A percentile compares a stretch with the other conserved stretches of the same genome.
Evolutionary conservation across 2,113 vertebrate species (phyloP).

Genomic region (Passerina amoena): DNA sequence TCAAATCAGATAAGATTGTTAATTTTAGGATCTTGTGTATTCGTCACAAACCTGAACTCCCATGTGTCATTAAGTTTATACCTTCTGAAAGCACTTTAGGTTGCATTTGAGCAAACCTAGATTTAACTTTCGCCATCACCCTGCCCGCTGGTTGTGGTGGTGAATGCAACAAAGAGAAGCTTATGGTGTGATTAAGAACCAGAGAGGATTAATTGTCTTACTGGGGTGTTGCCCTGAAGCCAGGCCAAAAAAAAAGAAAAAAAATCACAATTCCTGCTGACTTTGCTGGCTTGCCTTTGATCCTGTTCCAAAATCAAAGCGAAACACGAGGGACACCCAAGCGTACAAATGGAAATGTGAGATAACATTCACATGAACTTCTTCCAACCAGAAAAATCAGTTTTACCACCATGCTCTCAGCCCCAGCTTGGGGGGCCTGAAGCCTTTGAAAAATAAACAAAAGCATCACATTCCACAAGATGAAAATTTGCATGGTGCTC

Average conservation of each 20-base stretch:
- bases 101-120: not conserved
- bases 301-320: conserved; percentile 6
- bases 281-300: not conserved
- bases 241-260: not conserved
- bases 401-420: not conserved
- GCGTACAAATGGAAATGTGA: not conserved
- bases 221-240: not conserved
- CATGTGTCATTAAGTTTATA: not conserved
- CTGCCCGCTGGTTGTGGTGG: not conserved
- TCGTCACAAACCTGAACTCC: not conserved
- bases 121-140: not conserved
- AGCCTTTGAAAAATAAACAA: conserved; percentile 14
- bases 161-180: not conserved
- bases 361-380: conserved; percentile 34
- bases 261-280: not conserved
- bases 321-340: not conserved
- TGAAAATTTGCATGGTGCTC: not conserved
- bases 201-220: not conserved
- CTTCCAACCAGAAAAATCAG: conserved; percentile 18
- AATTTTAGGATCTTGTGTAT: not conserved
- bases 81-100: not conserved
- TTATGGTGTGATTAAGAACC: not conserved
- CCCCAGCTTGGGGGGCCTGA: not conserved
- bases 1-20: not conserved
- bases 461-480: not conserved